A percentile compares a stretch with the other conserved stretches of the same genome.
Evolutionary conservation across 2,888 invertebrate genomes (phyloP).

Genomic region (Anthoptus insignis): DNA sequence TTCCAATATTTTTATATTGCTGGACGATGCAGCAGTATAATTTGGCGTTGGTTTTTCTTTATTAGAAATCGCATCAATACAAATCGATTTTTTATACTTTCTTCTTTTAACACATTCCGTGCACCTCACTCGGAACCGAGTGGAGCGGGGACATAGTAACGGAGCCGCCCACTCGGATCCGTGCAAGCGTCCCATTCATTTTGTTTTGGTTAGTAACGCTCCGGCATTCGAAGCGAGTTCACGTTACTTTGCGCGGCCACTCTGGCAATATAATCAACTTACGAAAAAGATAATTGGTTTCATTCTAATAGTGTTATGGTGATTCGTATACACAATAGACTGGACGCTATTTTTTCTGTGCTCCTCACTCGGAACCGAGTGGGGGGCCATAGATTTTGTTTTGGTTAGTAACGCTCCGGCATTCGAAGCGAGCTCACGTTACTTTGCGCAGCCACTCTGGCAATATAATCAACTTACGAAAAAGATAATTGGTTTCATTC

Average conservation of each 20-base stretch:
- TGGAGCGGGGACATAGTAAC: conserved; percentile 38
- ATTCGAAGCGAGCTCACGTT: conserved; percentile 31
- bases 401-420: conserved; percentile 36
- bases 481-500: conserved; percentile 41
- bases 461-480: conserved; percentile 44
- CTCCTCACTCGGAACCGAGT: conserved; percentile 43
- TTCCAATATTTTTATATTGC: no score
- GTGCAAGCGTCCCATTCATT: conserved; percentile 42
- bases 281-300: conserved; percentile 41
- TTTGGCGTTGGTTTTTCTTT: no score
- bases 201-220: conserved; percentile 39
- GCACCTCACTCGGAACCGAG: not conserved
- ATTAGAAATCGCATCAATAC: no score
- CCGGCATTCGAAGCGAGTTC: conserved; percentile 30
- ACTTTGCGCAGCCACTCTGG: conserved; percentile 41
- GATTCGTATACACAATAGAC: conserved; percentile 41
- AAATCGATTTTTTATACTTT: no score
- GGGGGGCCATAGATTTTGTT: conserved; percentile 43
- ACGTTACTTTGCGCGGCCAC: conserved; percentile 40
- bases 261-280: conserved; percentile 42
- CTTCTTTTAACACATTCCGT: not conserved
- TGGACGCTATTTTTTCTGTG: conserved; percentile 37
- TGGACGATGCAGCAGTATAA: no score
- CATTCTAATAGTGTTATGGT: conserved; percentile 42
- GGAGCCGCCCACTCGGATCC: conserved; percentile 43